Conservation (phyloP, 2,888 invertebrate species). For the Caenorhabditis imperialis region DNA sequence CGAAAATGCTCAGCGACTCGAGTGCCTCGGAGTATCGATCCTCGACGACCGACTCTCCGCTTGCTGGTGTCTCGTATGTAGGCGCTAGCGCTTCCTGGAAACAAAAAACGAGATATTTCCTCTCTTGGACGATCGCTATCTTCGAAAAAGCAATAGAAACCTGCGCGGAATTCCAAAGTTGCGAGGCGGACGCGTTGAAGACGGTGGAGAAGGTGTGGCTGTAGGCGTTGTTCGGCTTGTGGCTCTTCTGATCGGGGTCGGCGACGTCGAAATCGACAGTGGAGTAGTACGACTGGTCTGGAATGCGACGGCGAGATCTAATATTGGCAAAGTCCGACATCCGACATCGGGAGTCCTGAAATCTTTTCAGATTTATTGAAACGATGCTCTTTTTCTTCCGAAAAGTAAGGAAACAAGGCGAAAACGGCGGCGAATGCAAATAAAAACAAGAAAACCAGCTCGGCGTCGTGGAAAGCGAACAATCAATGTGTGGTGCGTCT, state of each 20-base stretch:
- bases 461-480: constrained; percentile 37
- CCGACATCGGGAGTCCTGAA: constrained; percentile 65
- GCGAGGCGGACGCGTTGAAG: constrained; percentile 71
- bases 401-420: neutral
- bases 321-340: constrained; percentile 67
- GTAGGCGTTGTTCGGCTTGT: constrained; percentile 43
- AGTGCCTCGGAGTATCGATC: constrained; percentile 35
- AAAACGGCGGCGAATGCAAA: constrained; percentile 21
- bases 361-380: neutral
- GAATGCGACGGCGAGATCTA: constrained; percentile 60
- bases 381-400: neutral
- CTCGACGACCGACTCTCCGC: constrained; percentile 16
- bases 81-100: constrained; percentile 65
- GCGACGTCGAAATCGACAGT: constrained; percentile 45
- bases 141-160: constrained; percentile 45
- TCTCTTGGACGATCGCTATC: neutral
- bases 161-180: constrained; percentile 76
- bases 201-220: constrained; percentile 67
- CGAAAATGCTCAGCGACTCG: constrained; percentile 54
- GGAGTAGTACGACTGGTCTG: constrained; percentile 34
- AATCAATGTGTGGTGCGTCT: constrained; percentile 40
- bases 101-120: constrained; percentile 26
- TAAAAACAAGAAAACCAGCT: constrained; percentile 34
- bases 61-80: constrained; percentile 38
- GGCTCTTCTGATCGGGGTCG: constrained; percentile 56